Base-by-base conservation (phyloP, 2,797 vertebrate species). In the Dipus sagitta region DNA sequence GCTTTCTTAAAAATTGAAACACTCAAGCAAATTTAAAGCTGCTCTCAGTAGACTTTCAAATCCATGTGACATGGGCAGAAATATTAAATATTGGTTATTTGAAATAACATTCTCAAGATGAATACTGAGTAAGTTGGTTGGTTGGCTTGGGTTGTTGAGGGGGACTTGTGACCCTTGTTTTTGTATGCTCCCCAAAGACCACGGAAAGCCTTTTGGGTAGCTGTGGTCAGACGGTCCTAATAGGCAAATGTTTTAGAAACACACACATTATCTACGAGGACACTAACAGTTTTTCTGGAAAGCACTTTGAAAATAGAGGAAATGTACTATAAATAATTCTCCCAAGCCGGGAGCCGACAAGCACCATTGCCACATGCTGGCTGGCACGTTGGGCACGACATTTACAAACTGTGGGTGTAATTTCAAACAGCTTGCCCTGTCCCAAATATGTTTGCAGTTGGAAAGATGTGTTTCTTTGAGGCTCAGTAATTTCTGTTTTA, bases 391-490 rank as follows among this genome's bases (percentile, higher is more conserved):
- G 94, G 96, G 82, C 94, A 91, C 96, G 95, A 82, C 97, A 94
- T 95, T 94, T 95, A 86, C 95, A 96, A 90, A 95, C 96, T 90
- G 93, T 92, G 95, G 92, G 90, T 93, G 86, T 95, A 82, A 97
- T 97, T 96, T 96, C 94, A 95, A 94, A 93, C 96, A 96, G 96
- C 96, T 95, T 95, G 95, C 93, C 93, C 95, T 92, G 95, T 96
- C 95, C 96, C 96, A 95, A 95, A 96, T 97, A 82, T 96, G 96
- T 92, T 95, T 96, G 94, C 92, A 92, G 64, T 96, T 96, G 95
- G 88, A 96, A 95, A 92, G 95, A 96, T 96, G n/a, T 38, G 77
- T 90, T 96, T 94, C 95, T 96, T 92, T 1, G n/a, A 95, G 93
- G 88, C 95, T 87, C 86, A 88, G 94, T 92, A 87, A 95, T 96